A percentile compares a stretch with the other conserved stretches of the same genome.
Evolutionary conservation across 2,797 vertebrate species (phyloP).

Genomic region (Hirundo rustica): DNA sequence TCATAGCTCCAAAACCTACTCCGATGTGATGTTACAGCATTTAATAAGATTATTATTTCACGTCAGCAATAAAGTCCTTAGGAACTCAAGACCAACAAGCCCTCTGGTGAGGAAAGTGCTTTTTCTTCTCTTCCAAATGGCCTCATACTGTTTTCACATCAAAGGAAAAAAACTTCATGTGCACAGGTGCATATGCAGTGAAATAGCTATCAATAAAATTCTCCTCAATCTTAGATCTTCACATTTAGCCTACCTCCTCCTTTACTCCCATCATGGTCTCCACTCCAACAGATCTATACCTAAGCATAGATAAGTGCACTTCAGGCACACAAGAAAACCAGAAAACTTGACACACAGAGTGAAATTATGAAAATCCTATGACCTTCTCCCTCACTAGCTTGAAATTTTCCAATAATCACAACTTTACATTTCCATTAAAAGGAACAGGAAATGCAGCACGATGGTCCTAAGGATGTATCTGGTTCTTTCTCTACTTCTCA

Average conservation of each 20-base stretch:
- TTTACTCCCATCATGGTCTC: not conserved
- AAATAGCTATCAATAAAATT: not conserved
- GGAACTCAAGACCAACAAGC: not conserved
- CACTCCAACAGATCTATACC: not conserved
- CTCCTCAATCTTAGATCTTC: not conserved
- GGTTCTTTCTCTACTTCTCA: not conserved
- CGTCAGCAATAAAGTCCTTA: constrained; percentile 9
- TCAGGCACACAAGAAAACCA: not conserved
- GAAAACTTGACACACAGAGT: not conserved
- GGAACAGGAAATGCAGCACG: not conserved
- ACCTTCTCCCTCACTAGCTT: not conserved
- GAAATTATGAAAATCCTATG: not conserved
- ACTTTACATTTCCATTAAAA: not conserved
- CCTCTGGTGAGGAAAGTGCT: not conserved
- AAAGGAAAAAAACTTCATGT: not conserved
- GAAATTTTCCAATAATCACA: not conserved
- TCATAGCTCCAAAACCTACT: constrained; percentile 1
- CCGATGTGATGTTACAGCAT: not conserved
- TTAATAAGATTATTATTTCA: constrained; percentile 37
- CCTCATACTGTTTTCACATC: not conserved
- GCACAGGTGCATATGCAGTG: not conserved
- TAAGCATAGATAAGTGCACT: not conserved
- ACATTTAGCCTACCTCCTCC: not conserved
- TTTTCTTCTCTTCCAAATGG: not conserved
- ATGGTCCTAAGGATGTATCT: not conserved